Conservation (phyloP, 1,140 invertebrate genomes). For the Linepithema humile region DNA sequence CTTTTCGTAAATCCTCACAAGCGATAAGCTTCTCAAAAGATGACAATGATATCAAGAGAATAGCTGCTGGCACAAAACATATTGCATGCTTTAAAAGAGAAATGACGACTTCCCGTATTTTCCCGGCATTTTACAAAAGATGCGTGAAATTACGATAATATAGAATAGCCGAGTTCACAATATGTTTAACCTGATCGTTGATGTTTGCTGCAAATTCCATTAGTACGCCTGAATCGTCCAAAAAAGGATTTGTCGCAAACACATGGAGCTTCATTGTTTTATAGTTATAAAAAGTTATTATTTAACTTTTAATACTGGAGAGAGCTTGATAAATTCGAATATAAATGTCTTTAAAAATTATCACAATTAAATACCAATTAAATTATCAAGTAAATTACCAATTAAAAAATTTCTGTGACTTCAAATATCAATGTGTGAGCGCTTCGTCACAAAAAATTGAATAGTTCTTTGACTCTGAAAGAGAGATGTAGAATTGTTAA, state of each 20-base stretch:
- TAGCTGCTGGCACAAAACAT: not conserved
- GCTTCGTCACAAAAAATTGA: not conserved
- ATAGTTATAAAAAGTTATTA: not conserved
- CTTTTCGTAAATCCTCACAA: not conserved
- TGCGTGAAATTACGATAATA: conserved; percentile 11
- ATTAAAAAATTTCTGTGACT: conserved; percentile 8
- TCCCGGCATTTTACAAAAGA: not conserved
- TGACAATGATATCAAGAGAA: not conserved
- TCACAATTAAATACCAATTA: no score
- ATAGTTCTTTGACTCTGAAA: not conserved
- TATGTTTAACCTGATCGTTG: not conserved
- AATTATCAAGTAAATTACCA: no score
- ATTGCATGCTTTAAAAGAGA: not conserved
- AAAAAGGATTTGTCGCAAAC: not conserved
- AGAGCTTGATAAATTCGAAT: not conserved
- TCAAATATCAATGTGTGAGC: not conserved
- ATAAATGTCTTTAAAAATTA: conserved; percentile 13
- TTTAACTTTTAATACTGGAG: conserved; percentile 10
- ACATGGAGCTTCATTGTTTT: conserved; percentile 1
- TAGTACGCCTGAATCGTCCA: not conserved
- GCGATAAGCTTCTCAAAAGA: not conserved
- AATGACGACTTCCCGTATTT: no score
- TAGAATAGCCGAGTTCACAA: not conserved
- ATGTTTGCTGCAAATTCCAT: not conserved
- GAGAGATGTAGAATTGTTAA: not conserved